Evolutionary conservation across 2,113 vertebrate genomes (phyloP), one percentile per base, ranked within the genome.

Genomic region (Grus americana): DNA sequence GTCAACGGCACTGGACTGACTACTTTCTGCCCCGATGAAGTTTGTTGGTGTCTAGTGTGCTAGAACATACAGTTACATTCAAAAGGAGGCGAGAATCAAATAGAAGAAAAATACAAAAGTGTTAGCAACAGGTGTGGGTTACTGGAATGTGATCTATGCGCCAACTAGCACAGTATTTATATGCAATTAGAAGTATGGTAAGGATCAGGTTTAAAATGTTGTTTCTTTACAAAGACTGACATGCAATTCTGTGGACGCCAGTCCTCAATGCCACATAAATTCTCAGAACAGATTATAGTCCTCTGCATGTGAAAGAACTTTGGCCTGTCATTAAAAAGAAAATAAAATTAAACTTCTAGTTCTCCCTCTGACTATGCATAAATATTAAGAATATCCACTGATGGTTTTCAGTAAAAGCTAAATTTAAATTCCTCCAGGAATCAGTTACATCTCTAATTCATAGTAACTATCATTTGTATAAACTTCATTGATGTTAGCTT

Each of bases 71-170:
- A 46, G 11, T 13, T 67, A 9, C 12, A 15, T 42, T 74, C 20
- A 78, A 44, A 82, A 67, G 11, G 34, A 68, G 14, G 2, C 15
- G 49, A 34, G 30, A 72, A 61, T 19, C 23, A 65, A 55, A 61
- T 1, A 72, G 10, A n/a, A 67, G 13, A 26, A 55, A 84, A 91
- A 81, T 7, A 23, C 3, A 38, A 38, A 90, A 75, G 1, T 11
- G n/a, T 11, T 21, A 72, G 15, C 11, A 58, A 59, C 9, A 74
- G 23, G 23, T 44, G 11, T 27, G 59, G 13, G 9, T 59, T 72
- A n/a, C 13, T 0, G 0, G 24, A 72, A 50, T 32, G 42, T 22
- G 38, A 54, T 27, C 10, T 46, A 10, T n/a, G 38, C 12, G 55
- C 2, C 5, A 67, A 29, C 5, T 19, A 46, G 5, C 9, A 27